Base-by-base conservation (phyloP, 2,888 invertebrate species). In the Mimas tiliae region DNA sequence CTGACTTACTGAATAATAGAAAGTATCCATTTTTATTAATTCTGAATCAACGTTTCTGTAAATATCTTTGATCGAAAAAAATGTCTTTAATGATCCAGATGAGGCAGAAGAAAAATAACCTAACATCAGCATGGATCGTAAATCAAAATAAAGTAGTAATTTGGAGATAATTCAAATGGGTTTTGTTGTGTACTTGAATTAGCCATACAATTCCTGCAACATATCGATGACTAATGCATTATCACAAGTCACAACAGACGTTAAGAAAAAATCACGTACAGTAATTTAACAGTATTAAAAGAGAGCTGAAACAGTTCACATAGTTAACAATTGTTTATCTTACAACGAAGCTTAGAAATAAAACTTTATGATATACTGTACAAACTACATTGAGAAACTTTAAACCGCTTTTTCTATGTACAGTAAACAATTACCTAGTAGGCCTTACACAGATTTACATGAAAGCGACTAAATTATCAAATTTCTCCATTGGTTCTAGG, bases 301-400 rank as follows among this genome's bases (percentile, higher is more conserved):
- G 77, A 83, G 74, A 73, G 78, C 75, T 81, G 81, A 85, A 85
- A 84, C 77, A 80, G 70, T 77, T 77, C 76, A 69, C 78, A 72
- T 65, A 66, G 65, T 19, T 72, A 76, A 74, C 74, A 74, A 76
- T 27, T 27, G n/a, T 78, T 72, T 71, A 70, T n/a, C 63, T 71
- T 74, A 75, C 75, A 81, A 77, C 82, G 55, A 62, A 63, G 53
- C 75, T 81, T 82, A 82, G 79, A 77, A 79, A 79, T 75, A 77
- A 70, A 67, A 74, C 65, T 65, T 71, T 73, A 75, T 63, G 14
- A 33, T 45, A 62, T 70, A 79, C 78, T 86, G 73, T 89, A 89
- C 86, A 88, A 73, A 58, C 76, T 84, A 81, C 69, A 69, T 34
- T 72, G 77, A 85, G 82, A 88, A 87, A 89, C 81, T 73, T 84